Percentiles rank a stretch among this genome's conserved stretches.
These are phyloP conservation scores for Crotalus viridis DNA, from an alignment of 2,113 vertebrate genomes.

Conservation along the genomic window DNA sequence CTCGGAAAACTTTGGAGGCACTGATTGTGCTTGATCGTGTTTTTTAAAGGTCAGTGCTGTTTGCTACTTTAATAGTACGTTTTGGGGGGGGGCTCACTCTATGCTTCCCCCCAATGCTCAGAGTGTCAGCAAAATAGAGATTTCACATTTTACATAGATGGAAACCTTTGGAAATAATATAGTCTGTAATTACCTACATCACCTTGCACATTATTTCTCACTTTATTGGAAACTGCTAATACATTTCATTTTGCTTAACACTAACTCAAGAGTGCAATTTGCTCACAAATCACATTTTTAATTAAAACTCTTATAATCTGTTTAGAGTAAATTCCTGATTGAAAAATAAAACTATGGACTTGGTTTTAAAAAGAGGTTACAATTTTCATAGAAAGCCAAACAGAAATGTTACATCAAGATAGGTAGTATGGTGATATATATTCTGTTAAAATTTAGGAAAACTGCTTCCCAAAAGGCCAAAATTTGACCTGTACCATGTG, in stretches of 20 bases:
- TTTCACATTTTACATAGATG: fast-evolving
- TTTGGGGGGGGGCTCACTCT: not conserved
- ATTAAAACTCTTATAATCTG: constrained; percentile 14
- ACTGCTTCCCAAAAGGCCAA: not conserved
- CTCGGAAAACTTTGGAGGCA: not conserved
- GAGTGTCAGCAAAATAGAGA: not conserved
- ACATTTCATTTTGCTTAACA: constrained; percentile 6
- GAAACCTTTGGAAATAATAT: constrained; percentile 20
- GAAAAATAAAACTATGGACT: not conserved
- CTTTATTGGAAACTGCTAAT: constrained; percentile 44
- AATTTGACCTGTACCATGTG: not conserved
- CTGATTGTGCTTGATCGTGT: not conserved
- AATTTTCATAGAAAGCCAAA: not conserved
- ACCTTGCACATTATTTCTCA: constrained; percentile 24
- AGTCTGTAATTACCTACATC: constrained; percentile 41
- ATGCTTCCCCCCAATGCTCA: not conserved
- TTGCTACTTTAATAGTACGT: not conserved
- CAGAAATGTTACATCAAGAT: not conserved
- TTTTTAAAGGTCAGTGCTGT: not conserved
- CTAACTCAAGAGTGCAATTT: not conserved
- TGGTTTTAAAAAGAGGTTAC: not conserved
- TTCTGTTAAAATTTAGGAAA: not conserved
- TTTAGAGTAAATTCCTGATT: not conserved
- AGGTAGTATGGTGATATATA: not conserved
- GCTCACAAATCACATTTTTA: constrained; percentile 3